Conservation (phyloP, 2,797 vertebrate species). For the Spea hammondii region DNA sequence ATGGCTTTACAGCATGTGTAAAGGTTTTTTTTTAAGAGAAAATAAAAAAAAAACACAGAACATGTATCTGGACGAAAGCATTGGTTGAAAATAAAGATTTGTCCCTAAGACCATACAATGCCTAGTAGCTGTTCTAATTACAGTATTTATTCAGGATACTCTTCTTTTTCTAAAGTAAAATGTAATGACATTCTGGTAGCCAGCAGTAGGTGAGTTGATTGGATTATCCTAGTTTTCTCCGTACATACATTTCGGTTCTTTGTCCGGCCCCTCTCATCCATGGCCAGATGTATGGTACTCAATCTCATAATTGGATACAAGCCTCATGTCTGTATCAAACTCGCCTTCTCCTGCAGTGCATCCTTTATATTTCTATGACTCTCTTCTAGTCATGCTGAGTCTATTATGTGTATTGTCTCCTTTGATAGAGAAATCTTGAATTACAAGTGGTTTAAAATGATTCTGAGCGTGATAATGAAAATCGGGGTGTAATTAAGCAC, state of each 20-base stretch:
- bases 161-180: too few relatives aligned
- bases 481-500: slow-evolving; percentile 32
- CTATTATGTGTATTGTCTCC: slow-evolving; percentile 39
- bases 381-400: slow-evolving; percentile 23
- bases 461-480: slow-evolving; percentile 40
- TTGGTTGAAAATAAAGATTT: too few relatives aligned
- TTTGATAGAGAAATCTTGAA: slow-evolving; percentile 27
- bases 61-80: too few relatives aligned
- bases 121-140: too few relatives aligned
- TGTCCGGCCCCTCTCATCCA: background rate
- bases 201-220: background rate
- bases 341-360: background rate
- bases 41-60: too few relatives aligned
- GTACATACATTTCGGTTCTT: background rate
- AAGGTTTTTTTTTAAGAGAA: too few relatives aligned
- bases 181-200: background rate
- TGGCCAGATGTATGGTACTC: background rate
- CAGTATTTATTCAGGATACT: too few relatives aligned
- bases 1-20: too few relatives aligned
- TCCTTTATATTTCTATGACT: background rate
- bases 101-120: too few relatives aligned
- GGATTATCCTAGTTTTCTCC: background rate
- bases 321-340: background rate
- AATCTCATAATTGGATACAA: slow-evolving; percentile 16
- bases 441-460: slow-evolving; percentile 35